These are phyloP conservation scores for Antidorcas marsupialis DNA, from an alignment of 2,113 vertebrate species.

Conservation along the genomic window DNA sequence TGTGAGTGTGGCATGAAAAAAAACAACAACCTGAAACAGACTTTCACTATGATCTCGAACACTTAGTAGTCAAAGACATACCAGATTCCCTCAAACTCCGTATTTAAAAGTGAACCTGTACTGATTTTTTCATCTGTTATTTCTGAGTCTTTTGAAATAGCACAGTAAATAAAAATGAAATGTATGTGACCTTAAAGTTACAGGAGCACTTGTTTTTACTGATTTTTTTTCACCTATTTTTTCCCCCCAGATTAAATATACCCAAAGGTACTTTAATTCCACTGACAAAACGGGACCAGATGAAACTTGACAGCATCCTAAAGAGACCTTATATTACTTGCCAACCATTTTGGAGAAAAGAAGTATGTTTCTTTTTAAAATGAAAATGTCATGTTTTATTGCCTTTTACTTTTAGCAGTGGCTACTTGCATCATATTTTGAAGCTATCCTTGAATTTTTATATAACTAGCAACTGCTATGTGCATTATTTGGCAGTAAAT, in stretches of 20 bases:
- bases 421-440: background rate
- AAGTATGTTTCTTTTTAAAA: slow-evolving; percentile 79
- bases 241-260: slow-evolving; percentile 85
- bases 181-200: background rate
- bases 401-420: background rate
- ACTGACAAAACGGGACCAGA: slow-evolving; percentile 87
- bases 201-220: background rate
- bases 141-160: background rate
- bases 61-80: background rate
- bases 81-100: background rate
- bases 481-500: background rate
- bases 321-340: slow-evolving; percentile 88
- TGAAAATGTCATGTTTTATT: background rate
- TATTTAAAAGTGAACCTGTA: background rate
- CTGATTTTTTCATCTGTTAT: background rate
- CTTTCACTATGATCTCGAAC: background rate
- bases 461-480: background rate
- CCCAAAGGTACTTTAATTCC: slow-evolving; percentile 86
- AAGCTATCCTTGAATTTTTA: background rate
- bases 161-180: background rate
- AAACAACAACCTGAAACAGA: background rate
- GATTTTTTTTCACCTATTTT: background rate
- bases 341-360: slow-evolving; percentile 90
- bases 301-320: slow-evolving; percentile 88
- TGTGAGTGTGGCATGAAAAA: background rate